Conservation (phyloP, 2,888 invertebrate species). For the Homarus gammarus region DNA sequence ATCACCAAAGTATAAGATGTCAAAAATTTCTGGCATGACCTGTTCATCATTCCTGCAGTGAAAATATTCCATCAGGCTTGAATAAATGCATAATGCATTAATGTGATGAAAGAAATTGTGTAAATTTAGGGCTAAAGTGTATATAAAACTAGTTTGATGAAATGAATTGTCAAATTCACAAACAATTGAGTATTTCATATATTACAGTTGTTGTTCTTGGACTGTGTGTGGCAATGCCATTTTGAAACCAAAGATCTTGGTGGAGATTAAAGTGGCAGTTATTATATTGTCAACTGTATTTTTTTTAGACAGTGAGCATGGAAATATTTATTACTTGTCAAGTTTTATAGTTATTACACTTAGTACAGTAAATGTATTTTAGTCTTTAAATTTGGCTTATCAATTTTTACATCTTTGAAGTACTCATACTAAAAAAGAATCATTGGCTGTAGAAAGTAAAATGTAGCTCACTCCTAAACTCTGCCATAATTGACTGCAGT, state of each 20-base stretch:
- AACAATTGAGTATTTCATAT: neutral
- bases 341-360: neutral
- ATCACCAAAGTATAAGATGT: neutral
- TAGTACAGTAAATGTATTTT: neutral
- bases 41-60: slow-evolving; percentile 30
- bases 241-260: slow-evolving; percentile 11
- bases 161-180: neutral
- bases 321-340: neutral
- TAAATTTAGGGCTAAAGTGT: neutral
- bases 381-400: neutral
- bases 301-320: slow-evolving; percentile 7
- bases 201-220: neutral
- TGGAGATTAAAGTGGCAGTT: neutral
- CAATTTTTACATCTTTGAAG: neutral
- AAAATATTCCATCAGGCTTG: neutral
- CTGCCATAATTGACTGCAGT: slow-evolving; percentile 16
- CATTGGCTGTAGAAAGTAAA: neutral
- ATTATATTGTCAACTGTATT: neutral
- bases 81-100: neutral
- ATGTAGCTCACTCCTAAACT: slow-evolving; percentile 27
- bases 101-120: neutral
- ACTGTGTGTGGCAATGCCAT: slow-evolving; percentile 1
- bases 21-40: neutral
- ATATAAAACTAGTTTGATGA: neutral
- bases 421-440: neutral